Evolutionary conservation across 2,113 vertebrate species (phyloP), one percentile per base, ranked within the genome.

Genomic region (Notarius quadriscutis): DNA sequence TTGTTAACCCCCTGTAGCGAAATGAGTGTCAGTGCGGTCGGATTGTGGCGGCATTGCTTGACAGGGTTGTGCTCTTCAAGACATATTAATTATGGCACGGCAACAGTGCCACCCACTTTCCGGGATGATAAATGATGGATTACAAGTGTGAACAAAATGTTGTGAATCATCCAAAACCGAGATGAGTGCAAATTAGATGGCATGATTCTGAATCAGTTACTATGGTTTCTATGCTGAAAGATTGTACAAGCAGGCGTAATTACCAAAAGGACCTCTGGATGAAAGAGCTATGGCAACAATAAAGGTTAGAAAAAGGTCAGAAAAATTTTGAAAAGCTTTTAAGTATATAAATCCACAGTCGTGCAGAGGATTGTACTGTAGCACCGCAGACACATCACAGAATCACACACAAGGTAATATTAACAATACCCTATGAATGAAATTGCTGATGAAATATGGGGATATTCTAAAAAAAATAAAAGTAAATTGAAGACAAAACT

Each of bases 71-170:
- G 81, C 74, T 89, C 88, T 85, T 89, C 83, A 53, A 90, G 81
- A 87, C 88, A 89, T 86, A 86, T 86, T 89, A 88, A 91, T 89
- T 89, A 91, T 77, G 65, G 90, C 80, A 86, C 22, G 77, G 72
- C 57, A 22, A 79, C 50, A 85, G 72, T 50, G 30, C 41, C 79
- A 4, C 41, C 79, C 67, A 84, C 87, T 75, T 87, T 83, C 55
- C 41, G 51, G 81, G 63, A 81, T 51, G 34, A 90, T 84, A 84
- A 86, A 84, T 84, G 85, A 81, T 88, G 65, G 60, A 81, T 84
- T 74, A 74, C 67, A 60, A 80, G 72, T 53, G 77, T 41, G 84
- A 41, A 82, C 22, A 27, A 84, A 72, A 86, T 84, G n/a, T n/a
- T 81, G 85, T 87, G 89, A 90, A 84, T 88, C 81, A 87, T 84